phyloP scores from a whole-genome alignment of 2,888 invertebrate genomes.

The Clistopyga incitator region DNA sequence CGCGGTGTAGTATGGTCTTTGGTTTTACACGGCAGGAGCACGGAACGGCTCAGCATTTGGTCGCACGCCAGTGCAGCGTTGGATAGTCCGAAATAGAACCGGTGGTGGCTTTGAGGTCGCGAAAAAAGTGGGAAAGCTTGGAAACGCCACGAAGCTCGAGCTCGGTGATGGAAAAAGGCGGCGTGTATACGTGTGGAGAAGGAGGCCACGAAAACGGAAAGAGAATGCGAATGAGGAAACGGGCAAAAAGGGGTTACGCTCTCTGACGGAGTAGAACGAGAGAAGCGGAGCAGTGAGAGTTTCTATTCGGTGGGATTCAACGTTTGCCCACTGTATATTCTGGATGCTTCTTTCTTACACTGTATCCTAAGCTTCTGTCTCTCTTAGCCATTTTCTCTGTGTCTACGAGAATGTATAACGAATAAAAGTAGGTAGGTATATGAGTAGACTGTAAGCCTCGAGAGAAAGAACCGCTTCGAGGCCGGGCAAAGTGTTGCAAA shows the following conservation, averaged over 20 bases:
- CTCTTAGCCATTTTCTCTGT: slow-evolving; percentile 39
- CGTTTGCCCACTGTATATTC: slow-evolving; percentile 52
- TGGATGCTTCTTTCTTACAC: slow-evolving; percentile 40
- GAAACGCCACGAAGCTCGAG: slow-evolving; percentile 54
- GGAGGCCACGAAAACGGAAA: slow-evolving; percentile 38
- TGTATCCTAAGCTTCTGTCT: slow-evolving; percentile 13
- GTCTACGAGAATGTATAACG: slow-evolving; percentile 61
- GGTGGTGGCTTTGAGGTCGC: slow-evolving; percentile 78
- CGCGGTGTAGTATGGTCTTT: slow-evolving; percentile 44
- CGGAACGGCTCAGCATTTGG: slow-evolving; percentile 77
- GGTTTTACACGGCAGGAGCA: slow-evolving; percentile 27
- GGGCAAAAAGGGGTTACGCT: slow-evolving; percentile 26
- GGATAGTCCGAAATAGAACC: slow-evolving; percentile 81
- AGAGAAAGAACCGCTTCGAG: slow-evolving; percentile 51
- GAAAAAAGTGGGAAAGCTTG: slow-evolving; percentile 68
- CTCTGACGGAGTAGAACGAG: slow-evolving; percentile 44
- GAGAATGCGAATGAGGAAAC: slow-evolving; percentile 51
- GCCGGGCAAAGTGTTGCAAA: slow-evolving; percentile 49
- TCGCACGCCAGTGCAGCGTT: slow-evolving; percentile 79
- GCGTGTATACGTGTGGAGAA: slow-evolving; percentile 37
- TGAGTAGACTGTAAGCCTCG: slow-evolving; percentile 53
- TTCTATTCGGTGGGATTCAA: slow-evolving; percentile 65
- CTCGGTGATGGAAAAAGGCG: slow-evolving; percentile 61
- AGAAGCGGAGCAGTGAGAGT: slow-evolving; percentile 41
- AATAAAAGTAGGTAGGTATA: slow-evolving; percentile 60